These are phyloP conservation scores for Cheirogaleus medius DNA, from an alignment of 2,113 vertebrate species.

Conservation along the genomic window DNA sequence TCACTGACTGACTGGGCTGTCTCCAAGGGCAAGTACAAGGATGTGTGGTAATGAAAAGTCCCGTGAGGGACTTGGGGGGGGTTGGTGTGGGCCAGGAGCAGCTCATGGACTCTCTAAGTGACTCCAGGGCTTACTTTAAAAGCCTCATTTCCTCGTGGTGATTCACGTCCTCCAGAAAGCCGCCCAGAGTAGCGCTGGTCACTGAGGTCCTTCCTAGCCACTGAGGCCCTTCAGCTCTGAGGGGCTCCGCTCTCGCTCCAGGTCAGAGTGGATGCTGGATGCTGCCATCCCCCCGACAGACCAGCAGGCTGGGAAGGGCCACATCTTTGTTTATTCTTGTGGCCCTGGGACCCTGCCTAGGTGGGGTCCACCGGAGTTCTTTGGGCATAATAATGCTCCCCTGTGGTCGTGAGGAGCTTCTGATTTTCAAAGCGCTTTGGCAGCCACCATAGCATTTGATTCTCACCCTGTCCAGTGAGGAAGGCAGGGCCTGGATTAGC, in stretches of 20 bases:
- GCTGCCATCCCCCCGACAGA: neutral
- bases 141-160: neutral
- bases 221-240: neutral
- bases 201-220: neutral
- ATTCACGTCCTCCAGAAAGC: neutral
- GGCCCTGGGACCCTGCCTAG: neutral
- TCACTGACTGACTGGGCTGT: neutral
- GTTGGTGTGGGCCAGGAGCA: neutral
- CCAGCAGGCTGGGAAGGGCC: neutral
- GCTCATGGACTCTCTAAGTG: neutral
- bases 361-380: accelerated
- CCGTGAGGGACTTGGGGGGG: neutral
- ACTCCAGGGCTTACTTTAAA: neutral
- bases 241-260: neutral
- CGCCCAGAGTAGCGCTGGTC: neutral
- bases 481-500: neutral
- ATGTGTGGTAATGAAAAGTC: neutral
- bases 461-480: neutral
- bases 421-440: neutral
- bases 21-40: neutral
- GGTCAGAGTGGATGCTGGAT: neutral
- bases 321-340: neutral
- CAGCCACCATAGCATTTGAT: neutral
- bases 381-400: neutral
- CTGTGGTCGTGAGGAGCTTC: neutral